phyloP scores from a whole-genome alignment of 2,797 vertebrate genomes.

The Enoplosus armatus region DNA sequence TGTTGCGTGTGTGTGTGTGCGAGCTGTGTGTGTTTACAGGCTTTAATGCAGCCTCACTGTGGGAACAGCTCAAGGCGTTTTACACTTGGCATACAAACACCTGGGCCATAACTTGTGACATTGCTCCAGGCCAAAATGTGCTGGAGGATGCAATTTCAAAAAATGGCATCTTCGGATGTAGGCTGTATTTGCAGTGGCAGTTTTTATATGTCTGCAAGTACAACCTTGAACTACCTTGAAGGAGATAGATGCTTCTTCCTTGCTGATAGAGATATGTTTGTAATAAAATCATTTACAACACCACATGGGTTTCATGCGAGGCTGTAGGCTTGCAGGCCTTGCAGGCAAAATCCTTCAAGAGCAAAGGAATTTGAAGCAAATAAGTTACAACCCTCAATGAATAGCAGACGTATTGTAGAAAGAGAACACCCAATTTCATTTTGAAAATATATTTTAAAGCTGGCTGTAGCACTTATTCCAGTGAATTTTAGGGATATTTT shows the following conservation, averaged over 20 bases:
- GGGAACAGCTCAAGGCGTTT: slow-evolving; percentile 67
- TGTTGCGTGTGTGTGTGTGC: slow-evolving; percentile 39
- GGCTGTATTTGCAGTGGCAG: slow-evolving; percentile 20
- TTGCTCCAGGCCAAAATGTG: slow-evolving; percentile 36
- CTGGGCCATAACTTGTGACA: slow-evolving; percentile 51
- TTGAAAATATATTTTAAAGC: neutral
- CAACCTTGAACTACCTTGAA: neutral
- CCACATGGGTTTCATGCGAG: neutral
- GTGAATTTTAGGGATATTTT: slow-evolving; percentile 14
- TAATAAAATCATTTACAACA: slow-evolving; percentile 3
- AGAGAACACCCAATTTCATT: neutral
- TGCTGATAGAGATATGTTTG: neutral
- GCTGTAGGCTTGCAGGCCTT: neutral
- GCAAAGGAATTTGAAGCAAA: slow-evolving; percentile 19
- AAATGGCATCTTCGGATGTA: neutral
- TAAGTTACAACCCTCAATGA: neutral
- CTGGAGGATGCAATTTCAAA: neutral
- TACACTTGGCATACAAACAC: slow-evolving; percentile 60
- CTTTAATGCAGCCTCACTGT: slow-evolving; percentile 66
- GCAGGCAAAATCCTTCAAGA: neutral
- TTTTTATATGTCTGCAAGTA: slow-evolving; percentile 14
- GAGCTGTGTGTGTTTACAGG: slow-evolving; percentile 54
- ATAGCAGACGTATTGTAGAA: neutral
- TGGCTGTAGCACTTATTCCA: neutral
- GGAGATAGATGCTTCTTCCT: neutral